Conservation (phyloP, 2,113 vertebrate species). For the Barnardius zonarius region DNA sequence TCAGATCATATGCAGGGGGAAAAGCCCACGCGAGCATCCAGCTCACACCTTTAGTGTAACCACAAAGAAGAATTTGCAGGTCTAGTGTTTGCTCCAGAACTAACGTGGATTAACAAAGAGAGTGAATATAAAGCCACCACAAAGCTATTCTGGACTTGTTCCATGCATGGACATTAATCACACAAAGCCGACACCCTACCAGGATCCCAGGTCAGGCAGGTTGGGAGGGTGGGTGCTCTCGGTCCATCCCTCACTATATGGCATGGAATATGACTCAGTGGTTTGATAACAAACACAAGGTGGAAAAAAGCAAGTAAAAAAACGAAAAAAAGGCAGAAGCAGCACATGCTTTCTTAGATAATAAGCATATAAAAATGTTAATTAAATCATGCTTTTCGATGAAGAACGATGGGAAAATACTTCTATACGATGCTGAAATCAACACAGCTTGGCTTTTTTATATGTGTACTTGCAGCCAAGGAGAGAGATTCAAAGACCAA, state of each 20-base stretch:
- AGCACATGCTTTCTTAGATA: slow-evolving; percentile 16
- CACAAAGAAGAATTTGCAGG: background rate
- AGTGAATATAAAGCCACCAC: background rate
- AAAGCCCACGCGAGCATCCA: rapidly evolving
- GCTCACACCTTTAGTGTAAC: too few species aligned
- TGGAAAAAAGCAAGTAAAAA: background rate
- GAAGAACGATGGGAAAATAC: background rate
- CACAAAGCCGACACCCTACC: background rate
- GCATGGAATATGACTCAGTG: background rate
- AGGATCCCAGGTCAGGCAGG: background rate
- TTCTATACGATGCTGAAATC: background rate
- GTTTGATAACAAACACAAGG: slow-evolving; percentile 23
- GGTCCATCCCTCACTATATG: background rate
- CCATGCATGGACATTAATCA: background rate
- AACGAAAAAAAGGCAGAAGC: background rate
- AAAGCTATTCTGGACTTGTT: background rate
- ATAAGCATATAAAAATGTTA: slow-evolving; percentile 39
- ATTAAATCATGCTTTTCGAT: slow-evolving; percentile 45
- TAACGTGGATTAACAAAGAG: background rate
- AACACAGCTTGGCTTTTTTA: background rate
- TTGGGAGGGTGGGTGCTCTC: background rate
- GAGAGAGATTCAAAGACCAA: background rate
- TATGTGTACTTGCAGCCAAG: background rate
- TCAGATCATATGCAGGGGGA: background rate
- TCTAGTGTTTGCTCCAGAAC: rapidly evolving